A percentile compares a stretch with the other conserved stretches of the same genome.
phyloP scores from a whole-genome alignment of 2,797 vertebrate species.

The Kryptopterus vitreolus region DNA sequence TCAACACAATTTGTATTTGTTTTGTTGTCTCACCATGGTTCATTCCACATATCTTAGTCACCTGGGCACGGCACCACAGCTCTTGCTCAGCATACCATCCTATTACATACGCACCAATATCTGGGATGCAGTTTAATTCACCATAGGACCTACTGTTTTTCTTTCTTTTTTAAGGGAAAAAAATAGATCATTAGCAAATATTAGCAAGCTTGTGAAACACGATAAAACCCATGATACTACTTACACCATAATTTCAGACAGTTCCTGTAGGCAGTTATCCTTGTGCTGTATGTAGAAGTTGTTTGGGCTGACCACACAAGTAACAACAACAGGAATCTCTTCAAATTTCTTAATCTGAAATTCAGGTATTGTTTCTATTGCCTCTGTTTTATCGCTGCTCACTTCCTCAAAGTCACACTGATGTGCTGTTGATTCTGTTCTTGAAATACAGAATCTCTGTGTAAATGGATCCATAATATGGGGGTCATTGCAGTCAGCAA shows the following conservation, averaged over 20 bases:
- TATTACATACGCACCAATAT: constrained; percentile 70
- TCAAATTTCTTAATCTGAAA: constrained; percentile 70
- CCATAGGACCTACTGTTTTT: constrained; percentile 62
- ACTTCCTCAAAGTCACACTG: not conserved
- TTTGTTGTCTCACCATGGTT: constrained; percentile 57
- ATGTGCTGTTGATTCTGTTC: not conserved
- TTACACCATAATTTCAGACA: constrained; percentile 65
- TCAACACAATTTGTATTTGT: not conserved
- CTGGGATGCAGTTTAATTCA: constrained; percentile 70
- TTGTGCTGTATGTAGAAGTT: constrained; percentile 71
- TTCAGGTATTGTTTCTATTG: constrained; percentile 57
- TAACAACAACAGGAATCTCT: constrained; percentile 71
- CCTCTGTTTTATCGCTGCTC: not conserved
- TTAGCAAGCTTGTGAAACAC: not conserved
- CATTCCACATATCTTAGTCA: constrained; percentile 74
- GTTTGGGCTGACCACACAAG: constrained; percentile 67
- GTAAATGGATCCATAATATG: constrained; percentile 6
- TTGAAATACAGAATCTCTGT: constrained; percentile 1
- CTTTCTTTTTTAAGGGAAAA: constrained; percentile 60
- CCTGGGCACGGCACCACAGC: constrained; percentile 73
- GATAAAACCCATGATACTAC: constrained; percentile 38
- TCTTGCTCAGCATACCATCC: constrained; percentile 67
- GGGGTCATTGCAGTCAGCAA: not conserved
- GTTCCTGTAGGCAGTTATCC: constrained; percentile 58
- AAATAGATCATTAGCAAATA: constrained; percentile 1